Evolutionary conservation across 2,888 invertebrate species (phyloP).

Genomic region (Candidula unifasciata): DNA sequence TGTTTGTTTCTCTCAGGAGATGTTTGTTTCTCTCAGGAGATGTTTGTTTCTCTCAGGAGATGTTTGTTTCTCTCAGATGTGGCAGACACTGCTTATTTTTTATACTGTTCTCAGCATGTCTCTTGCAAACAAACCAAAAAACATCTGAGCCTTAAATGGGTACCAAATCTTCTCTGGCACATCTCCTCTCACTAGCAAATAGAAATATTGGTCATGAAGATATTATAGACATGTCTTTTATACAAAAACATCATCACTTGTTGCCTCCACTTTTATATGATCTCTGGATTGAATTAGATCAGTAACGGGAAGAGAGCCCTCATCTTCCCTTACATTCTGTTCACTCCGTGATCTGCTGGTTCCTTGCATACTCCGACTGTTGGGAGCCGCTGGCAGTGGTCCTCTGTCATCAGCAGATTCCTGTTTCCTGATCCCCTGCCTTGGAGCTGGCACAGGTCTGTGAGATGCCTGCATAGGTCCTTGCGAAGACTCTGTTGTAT

Average conservation of each 20-base stretch:
- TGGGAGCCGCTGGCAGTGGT: neutral
- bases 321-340: neutral
- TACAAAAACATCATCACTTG: constrained; percentile 26
- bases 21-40: too few relatives aligned
- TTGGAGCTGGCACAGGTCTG: constrained; percentile 31
- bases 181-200: neutral
- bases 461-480: neutral
- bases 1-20: too few relatives aligned
- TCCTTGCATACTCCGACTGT: neutral
- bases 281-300: neutral
- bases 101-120: too few relatives aligned
- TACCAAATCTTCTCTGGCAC: neutral
- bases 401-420: neutral
- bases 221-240: neutral
- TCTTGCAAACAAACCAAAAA: too few relatives aligned
- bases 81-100: too few relatives aligned
- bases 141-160: too few relatives aligned
- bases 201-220: neutral
- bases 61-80: too few relatives aligned
- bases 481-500: neutral
- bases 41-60: too few relatives aligned
- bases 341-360: neutral
- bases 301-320: neutral
- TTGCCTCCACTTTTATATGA: neutral
- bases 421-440: constrained; percentile 5